Conservation (phyloP, 92 coral and sea anemone species). For the Anthopleura xanthogrammica region DNA sequence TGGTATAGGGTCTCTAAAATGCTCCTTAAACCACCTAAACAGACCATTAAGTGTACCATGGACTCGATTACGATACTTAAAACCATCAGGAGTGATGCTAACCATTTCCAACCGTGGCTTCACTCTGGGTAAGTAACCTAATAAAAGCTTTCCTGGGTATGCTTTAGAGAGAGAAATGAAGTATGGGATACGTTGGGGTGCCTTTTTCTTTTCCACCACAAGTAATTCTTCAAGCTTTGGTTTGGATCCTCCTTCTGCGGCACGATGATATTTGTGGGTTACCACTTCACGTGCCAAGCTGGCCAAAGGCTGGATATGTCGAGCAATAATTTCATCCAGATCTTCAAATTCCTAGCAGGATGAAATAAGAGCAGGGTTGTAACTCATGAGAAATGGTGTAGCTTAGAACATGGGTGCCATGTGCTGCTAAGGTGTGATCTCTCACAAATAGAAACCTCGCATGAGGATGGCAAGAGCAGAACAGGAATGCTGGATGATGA, state of each 20-base stretch:
- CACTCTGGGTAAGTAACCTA: conserved; percentile 91
- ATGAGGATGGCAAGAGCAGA: too few relatives aligned
- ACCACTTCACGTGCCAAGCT: conserved; percentile 83
- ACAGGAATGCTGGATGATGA: too few relatives aligned
- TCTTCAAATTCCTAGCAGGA: conserved; percentile 89
- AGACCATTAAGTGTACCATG: conserved; percentile 92
- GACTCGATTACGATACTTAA: conserved; percentile 84
- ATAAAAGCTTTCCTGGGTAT: conserved; percentile 89
- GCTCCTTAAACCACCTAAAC: conserved; percentile 97
- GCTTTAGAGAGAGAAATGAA: conserved; percentile 75
- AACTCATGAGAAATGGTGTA: too few relatives aligned
- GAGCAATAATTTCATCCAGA: conserved; percentile 96
- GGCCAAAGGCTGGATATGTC: conserved; percentile 99
- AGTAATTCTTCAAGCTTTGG: conserved; percentile 78
- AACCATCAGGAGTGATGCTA: conserved; percentile 91
- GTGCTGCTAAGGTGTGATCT: too few relatives aligned
- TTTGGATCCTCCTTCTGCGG: conserved; percentile 77
- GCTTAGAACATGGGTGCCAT: too few relatives aligned
- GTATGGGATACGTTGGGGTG: conserved; percentile 93
- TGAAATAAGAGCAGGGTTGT: neutral
- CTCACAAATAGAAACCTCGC: too few relatives aligned
- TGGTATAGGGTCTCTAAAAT: conserved; percentile 97
- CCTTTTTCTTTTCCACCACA: conserved; percentile 70
- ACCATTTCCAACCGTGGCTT: conserved; percentile 86
- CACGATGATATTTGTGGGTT: conserved; percentile 77